A percentile compares a stretch with the other conserved stretches of the same genome.
Evolutionary conservation across 2,888 invertebrate species (phyloP).

Genomic region (Agonopterix subpropinquella): DNA sequence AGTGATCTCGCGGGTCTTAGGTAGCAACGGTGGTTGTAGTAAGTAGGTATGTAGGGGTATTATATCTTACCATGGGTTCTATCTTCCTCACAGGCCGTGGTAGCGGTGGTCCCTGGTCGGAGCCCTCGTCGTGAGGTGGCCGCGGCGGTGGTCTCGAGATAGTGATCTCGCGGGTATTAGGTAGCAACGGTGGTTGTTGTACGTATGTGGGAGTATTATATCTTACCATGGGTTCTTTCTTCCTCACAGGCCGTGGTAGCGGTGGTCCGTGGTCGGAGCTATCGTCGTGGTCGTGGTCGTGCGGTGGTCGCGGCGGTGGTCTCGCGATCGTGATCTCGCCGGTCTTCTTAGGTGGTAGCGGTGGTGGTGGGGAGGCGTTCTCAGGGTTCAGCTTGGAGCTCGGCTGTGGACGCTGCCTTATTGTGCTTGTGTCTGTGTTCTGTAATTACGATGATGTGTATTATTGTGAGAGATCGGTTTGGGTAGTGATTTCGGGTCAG

Average conservation of each 20-base stretch:
- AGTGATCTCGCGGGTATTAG: slow-evolving; percentile 36
- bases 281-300: slow-evolving; percentile 44
- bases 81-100: slow-evolving; percentile 54
- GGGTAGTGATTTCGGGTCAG: no score
- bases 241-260: slow-evolving; percentile 52
- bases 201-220: no score
- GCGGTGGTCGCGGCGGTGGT: slow-evolving; percentile 82
- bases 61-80: slow-evolving; percentile 41
- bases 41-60: no score
- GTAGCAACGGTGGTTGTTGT: no score
- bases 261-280: slow-evolving; percentile 43
- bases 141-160: slow-evolving; percentile 76
- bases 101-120: slow-evolving; percentile 47
- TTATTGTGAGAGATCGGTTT: no score
- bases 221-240: slow-evolving; percentile 50
- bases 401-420: slow-evolving; percentile 45
- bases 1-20: slow-evolving; percentile 36
- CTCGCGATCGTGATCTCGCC: slow-evolving; percentile 25
- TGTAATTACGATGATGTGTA: slow-evolving; percentile 10
- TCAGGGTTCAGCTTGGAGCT: slow-evolving; percentile 37
- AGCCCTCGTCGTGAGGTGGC: slow-evolving; percentile 68
- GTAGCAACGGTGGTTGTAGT: no score
- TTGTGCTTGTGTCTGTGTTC: slow-evolving; percentile 45
- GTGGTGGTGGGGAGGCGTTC: slow-evolving; percentile 79
- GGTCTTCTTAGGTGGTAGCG: slow-evolving; percentile 76